Base-by-base conservation (phyloP, 1,140 invertebrate species). In the Sarcophaga peregrina region DNA sequence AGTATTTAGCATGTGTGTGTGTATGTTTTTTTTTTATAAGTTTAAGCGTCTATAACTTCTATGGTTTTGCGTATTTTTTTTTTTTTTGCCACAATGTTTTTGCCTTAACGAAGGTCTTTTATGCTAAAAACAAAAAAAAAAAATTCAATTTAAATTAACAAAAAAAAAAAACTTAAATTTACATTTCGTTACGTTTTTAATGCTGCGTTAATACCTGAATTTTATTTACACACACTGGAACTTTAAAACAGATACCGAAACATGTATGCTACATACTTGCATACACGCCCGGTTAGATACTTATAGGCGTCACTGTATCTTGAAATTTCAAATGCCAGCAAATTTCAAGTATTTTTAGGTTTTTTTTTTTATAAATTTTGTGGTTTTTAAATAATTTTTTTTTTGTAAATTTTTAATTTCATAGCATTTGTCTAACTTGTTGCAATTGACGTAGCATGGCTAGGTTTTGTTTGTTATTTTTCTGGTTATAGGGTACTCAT, bases 111-210 rank as follows among this genome's bases (percentile, higher is more conserved):
- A 68, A 68, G 62, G 62, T 68, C 62, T 68, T 68, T 68, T 68
- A 68, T 68, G 62, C 62, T 68, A 68, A 68, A 68, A 68, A 68
- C 20, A 68, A 13, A 68, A 20, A 68, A 20, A 68, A n/a, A 68
- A 68, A 68, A 58, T 58, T n/a, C 15, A 68, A 68, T 68, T 68
- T 68, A 68, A 17, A 68, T 68, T 68, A n/a, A 68, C 17, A 68
- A 68, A 20, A 68, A 20, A 68, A 20, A 68, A n/a, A 68, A 68
- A 68, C 15, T 58, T n/a, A 58, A 68, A 68, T 68, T 68, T 68
- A 68, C 62, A 68, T 68, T 68, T 68, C 62, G 62, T 68, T 68
- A 20, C n/a, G 62, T 68, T 68, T 25, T 68, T 68, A 68, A 68
- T 20, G 62, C 62, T 17, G 17, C n/a, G 0, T 20, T 68, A 68